These are phyloP conservation scores for Sepiola atlantica DNA, from an alignment of 2,888 invertebrate species.

Conservation along the genomic window DNA sequence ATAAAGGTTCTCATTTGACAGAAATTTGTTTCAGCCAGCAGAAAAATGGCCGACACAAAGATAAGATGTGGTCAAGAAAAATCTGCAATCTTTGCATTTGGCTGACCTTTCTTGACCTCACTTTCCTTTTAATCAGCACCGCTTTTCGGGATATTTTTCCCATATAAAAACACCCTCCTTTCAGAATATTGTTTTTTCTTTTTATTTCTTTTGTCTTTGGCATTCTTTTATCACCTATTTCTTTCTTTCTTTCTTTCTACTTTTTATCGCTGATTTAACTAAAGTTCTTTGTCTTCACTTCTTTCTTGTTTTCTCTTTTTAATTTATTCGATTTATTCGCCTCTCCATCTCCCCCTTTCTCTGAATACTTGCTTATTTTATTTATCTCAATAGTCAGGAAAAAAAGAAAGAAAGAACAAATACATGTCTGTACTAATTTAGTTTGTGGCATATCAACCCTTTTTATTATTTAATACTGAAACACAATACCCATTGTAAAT, in stretches of 20 bases:
- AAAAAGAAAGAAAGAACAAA: too few species aligned
- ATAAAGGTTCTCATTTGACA: constrained; percentile 32
- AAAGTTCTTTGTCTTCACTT: too few species aligned
- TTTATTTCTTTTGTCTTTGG: background rate
- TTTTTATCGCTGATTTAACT: too few species aligned
- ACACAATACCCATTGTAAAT: too few species aligned
- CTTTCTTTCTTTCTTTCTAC: background rate
- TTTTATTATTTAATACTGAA: too few species aligned
- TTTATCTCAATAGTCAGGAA: too few species aligned
- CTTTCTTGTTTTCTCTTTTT: too few species aligned
- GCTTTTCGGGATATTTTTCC: background rate
- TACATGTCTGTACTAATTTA: too few species aligned
- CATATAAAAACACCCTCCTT: background rate
- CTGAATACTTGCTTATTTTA: too few species aligned
- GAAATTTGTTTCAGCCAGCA: constrained; percentile 12
- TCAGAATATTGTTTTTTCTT: background rate
- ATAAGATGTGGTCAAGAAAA: constrained; percentile 23
- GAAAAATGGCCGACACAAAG: background rate
- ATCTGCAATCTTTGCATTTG: constrained; percentile 32
- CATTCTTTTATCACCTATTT: background rate
- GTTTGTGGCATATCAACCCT: too few species aligned
- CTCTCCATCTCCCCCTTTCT: too few species aligned
- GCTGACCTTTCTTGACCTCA: constrained; percentile 2
- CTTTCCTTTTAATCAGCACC: background rate
- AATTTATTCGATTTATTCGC: too few species aligned